phyloP scores from a whole-genome alignment of 2,888 invertebrate genomes.

The Heliconius cydno region DNA sequence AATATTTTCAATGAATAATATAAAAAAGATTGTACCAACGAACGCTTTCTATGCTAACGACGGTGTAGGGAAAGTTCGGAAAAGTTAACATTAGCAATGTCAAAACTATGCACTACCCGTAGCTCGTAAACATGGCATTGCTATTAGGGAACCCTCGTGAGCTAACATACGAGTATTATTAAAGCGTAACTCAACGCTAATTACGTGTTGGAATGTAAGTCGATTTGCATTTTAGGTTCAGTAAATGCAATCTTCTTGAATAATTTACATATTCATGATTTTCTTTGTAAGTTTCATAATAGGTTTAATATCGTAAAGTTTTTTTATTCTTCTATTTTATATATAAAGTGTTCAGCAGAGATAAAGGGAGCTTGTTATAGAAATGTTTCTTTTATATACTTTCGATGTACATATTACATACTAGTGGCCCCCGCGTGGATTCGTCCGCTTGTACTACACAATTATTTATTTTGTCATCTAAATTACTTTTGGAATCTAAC shows the following conservation, averaged over 20 bases:
- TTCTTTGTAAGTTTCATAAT: not conserved
- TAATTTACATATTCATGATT: not conserved
- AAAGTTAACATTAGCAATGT: constrained; percentile 53
- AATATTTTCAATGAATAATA: constrained; percentile 46
- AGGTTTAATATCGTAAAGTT: not conserved
- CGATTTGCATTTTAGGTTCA: constrained; percentile 6
- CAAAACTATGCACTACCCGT: constrained; percentile 47
- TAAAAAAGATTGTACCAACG: constrained; percentile 71
- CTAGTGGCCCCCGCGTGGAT: not conserved
- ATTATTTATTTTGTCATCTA: too few species aligned
- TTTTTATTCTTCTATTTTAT: not conserved
- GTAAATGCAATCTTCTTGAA: constrained; percentile 4
- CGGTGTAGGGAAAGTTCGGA: constrained; percentile 67
- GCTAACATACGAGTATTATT: constrained; percentile 12
- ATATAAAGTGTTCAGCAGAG: too few species aligned
- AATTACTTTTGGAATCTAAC: too few species aligned
- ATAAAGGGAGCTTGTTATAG: not conserved
- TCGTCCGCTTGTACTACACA: too few species aligned
- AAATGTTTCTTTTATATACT: not conserved
- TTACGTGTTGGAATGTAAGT: constrained; percentile 12
- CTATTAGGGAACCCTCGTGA: constrained; percentile 46
- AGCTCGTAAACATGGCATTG: constrained; percentile 48
- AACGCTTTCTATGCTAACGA: constrained; percentile 78
- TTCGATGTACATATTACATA: not conserved
- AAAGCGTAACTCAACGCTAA: constrained; percentile 7